Evolutionary conservation across 2,888 invertebrate genomes (phyloP).

Genomic region (Dryocosmus kuriphilus): DNA sequence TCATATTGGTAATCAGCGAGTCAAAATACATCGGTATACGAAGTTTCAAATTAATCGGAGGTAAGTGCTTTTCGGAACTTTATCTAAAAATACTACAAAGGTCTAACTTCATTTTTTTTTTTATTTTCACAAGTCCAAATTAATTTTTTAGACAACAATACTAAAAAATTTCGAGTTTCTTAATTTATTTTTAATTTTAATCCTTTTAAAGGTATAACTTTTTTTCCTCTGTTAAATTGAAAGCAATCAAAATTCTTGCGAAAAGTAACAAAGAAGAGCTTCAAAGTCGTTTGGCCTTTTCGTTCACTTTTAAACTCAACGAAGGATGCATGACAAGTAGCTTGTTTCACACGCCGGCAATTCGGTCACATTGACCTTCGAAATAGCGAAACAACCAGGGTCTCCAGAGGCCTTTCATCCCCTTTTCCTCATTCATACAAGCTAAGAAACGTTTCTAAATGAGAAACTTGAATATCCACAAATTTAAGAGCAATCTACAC

Average conservation of each 20-base stretch:
- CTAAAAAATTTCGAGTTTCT: too few species aligned
- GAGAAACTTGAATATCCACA: not conserved
- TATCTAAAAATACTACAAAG: too few species aligned
- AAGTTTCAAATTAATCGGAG: too few species aligned
- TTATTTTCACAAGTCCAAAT: too few species aligned
- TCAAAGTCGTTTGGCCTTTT: conserved; percentile 14
- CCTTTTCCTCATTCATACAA: not conserved
- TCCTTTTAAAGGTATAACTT: too few species aligned
- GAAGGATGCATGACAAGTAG: conserved; percentile 68
- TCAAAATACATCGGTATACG: too few species aligned
- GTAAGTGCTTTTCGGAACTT: too few species aligned
- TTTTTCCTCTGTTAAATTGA: too few species aligned
- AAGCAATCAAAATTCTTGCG: not conserved
- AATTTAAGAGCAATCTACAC: not conserved
- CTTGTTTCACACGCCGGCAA: conserved; percentile 64
- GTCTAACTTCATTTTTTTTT: too few species aligned
- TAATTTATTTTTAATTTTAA: too few species aligned
- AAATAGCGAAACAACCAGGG: conserved; percentile 30
- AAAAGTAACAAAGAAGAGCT: not conserved
- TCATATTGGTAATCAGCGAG: too few species aligned
- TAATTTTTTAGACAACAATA: too few species aligned
- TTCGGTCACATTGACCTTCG: conserved; percentile 66
- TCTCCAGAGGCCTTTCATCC: not conserved
- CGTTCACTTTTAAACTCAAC: conserved; percentile 55
- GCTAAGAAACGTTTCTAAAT: not conserved